These are phyloP conservation scores for Anarhynchus alexandrinus DNA, from an alignment of 2,113 vertebrate species.

Conservation along the genomic window DNA sequence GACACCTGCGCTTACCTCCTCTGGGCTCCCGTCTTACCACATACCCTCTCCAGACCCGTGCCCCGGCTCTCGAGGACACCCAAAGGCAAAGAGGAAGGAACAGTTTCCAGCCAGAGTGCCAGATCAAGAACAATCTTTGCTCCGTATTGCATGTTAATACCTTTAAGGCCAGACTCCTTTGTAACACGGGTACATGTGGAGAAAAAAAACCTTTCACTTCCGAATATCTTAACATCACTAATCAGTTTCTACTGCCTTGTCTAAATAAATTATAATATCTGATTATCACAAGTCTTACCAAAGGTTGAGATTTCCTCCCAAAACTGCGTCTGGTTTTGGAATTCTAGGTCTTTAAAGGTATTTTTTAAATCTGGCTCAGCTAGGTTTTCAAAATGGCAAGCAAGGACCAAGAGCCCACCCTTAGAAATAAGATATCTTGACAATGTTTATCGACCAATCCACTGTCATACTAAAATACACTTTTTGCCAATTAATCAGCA, in stretches of 20 bases:
- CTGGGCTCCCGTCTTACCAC: background rate
- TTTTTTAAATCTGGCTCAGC: background rate
- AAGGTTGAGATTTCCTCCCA: background rate
- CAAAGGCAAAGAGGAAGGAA: background rate
- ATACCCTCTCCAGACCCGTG: accelerated
- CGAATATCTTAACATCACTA: background rate
- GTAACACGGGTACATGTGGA: background rate
- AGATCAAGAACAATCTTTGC: background rate
- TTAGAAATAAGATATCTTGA: background rate
- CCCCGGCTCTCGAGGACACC: background rate
- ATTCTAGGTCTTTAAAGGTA: background rate
- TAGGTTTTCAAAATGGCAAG: background rate
- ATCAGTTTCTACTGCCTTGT: background rate
- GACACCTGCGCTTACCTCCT: background rate
- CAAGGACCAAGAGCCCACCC: background rate
- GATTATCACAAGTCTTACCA: background rate
- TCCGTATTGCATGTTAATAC: background rate
- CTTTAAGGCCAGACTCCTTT: background rate
- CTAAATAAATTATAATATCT: background rate
- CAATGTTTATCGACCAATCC: background rate
- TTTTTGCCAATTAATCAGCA: background rate
- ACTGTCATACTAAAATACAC: background rate
- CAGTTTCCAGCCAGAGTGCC: background rate
- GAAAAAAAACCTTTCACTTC: background rate
- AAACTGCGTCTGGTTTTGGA: background rate